Base-by-base conservation (phyloP, 2,888 invertebrate species). In the Altica lythri region DNA sequence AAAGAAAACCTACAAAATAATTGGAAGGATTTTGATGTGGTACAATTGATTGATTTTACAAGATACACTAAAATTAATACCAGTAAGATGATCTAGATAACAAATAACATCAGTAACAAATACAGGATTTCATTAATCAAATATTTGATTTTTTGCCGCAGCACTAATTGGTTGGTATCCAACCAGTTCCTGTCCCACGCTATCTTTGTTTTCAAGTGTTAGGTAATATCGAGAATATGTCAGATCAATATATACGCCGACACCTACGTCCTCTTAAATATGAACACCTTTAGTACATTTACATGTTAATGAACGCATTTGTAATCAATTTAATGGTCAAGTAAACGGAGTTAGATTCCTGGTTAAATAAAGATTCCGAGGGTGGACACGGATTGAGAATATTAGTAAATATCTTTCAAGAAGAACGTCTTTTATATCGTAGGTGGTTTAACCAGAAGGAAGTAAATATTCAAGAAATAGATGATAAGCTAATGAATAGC, bases 261-360 rank as follows among this genome's bases (percentile, higher is more conserved):
- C 52, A 19, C 50, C 50, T 29, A 50, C 52, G 45, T 38, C 6
- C 35, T 10, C 22, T 45, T 45, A 40, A 40, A 40, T 40, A 40
- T 40, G 40, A 40, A 40, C 40, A 40, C 40, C 40, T 40, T 40
- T 18, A 32, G 27, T 42, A 29, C 47, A 53, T 53, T 53, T 47
- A 40, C 54, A 47, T 44, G 48, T 35, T 54, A 54, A 54, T 54
- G 54, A 48, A 49, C 25, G 49, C 32, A 49, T 54, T 54, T 34
- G 29, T 53, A 53, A 53, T 53, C 42, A 43, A 53, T 47, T 53
- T 48, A 47, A 43, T 48, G 47, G 32, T 25, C 17, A 40, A 22
- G 16, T 34, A 34, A 34, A 34, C 14, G 16, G 16, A 16, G 34
- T 34, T 34, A 34, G 30, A 12, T 12, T 10, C 12, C 9, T 12